Evolutionary conservation across 2,113 vertebrate genomes (phyloP).

Genomic region (Hyaena hyaena): DNA sequence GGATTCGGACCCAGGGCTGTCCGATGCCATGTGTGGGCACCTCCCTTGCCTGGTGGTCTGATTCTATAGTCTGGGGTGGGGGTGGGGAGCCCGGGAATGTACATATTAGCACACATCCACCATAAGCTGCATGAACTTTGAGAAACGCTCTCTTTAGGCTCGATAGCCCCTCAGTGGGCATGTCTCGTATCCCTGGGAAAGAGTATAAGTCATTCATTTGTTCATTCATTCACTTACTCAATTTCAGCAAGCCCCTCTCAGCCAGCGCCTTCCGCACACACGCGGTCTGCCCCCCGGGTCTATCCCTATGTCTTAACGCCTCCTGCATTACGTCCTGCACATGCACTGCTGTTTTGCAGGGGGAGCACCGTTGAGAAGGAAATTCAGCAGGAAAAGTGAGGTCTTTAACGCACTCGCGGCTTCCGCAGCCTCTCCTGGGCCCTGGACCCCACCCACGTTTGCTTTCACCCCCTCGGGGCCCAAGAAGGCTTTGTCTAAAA

Average conservation of each 20-base stretch:
- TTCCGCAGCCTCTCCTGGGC: constrained; percentile 82
- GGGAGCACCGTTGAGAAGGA: not conserved
- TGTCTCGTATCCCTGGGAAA: not conserved
- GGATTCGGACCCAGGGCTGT: not conserved
- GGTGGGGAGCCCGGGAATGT: not conserved
- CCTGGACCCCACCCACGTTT: constrained; percentile 85
- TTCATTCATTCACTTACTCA: not conserved
- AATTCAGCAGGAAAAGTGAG: not conserved
- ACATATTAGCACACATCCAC: rapidly evolving
- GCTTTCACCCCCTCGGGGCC: constrained; percentile 80
- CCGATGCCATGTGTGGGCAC: rapidly evolving
- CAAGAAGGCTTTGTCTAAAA: constrained; percentile 80
- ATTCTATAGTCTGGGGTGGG: not conserved
- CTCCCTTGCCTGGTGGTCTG: not conserved
- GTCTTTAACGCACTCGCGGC: not conserved
- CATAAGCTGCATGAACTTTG: not conserved
- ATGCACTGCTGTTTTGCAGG: not conserved
- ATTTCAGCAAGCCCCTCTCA: not conserved
- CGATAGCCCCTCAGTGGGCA: not conserved
- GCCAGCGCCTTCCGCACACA: rapidly evolving
- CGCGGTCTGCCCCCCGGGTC: not conserved
- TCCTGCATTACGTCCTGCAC: rapidly evolving
- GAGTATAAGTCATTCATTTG: not conserved
- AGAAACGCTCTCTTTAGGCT: not conserved
- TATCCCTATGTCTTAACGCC: rapidly evolving